phyloP scores from a whole-genome alignment of 23 tunicate species.

The Halocynthia aurantium region DNA sequence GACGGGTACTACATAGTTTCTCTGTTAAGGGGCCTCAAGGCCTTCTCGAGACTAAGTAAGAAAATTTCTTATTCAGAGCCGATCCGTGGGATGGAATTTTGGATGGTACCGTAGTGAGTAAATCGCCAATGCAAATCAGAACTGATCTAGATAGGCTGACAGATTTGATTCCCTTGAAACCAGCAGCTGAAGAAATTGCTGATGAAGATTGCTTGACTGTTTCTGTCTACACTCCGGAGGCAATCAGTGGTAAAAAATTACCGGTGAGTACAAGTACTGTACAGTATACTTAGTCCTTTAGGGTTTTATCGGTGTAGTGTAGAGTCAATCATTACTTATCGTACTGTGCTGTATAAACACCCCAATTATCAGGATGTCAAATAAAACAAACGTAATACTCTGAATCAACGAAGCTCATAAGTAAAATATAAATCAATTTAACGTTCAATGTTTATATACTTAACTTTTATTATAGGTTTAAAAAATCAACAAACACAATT shows the following conservation, averaged over 20 bases:
- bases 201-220: conserved; percentile 45
- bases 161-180: conserved; percentile 13
- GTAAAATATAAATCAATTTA: too few relatives aligned
- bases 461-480: too few relatives aligned
- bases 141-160: background rate
- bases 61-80: conserved; percentile 14
- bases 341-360: too few relatives aligned
- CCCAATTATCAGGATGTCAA: too few relatives aligned
- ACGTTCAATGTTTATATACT: too few relatives aligned
- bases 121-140: conserved; percentile 18
- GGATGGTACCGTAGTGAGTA: background rate
- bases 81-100: conserved; percentile 34
- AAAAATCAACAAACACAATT: too few relatives aligned
- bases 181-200: background rate
- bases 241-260: background rate
- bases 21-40: too few relatives aligned
- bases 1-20: too few relatives aligned
- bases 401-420: background rate
- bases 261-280: conserved; percentile 5
- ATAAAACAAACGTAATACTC: too few relatives aligned
- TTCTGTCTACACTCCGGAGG: conserved; percentile 43
- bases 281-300: background rate
- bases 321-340: too few relatives aligned
- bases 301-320: background rate
- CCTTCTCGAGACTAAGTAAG: too few relatives aligned